Percentiles rank a stretch among this genome's conserved stretches.
phyloP scores from a whole-genome alignment of 2,888 invertebrate species.

The Latrodectus elegans region DNA sequence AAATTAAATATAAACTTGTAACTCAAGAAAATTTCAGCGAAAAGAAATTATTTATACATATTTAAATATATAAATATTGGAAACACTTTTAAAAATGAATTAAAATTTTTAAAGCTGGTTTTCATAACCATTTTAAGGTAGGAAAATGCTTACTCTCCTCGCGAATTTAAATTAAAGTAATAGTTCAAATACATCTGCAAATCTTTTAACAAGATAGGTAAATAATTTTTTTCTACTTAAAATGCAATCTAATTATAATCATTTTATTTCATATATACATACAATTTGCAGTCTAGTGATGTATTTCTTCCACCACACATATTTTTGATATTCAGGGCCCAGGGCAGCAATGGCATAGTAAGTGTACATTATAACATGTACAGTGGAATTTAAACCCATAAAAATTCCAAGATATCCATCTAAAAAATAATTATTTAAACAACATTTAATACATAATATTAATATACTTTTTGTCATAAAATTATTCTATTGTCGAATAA shows the following conservation, averaged over 20 bases:
- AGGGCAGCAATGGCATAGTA: constrained; percentile 52
- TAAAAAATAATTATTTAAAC: constrained; percentile 2
- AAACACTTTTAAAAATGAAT: too few relatives aligned
- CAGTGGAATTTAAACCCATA: constrained; percentile 28
- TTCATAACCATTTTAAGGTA: too few relatives aligned
- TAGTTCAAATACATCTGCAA: background rate
- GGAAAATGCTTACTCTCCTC: background rate
- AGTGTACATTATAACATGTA: constrained; percentile 53
- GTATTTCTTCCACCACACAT: constrained; percentile 63
- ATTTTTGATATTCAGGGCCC: constrained; percentile 60
- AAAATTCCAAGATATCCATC: constrained; percentile 50
- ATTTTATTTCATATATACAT: constrained; percentile 1
- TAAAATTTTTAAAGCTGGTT: too few relatives aligned
- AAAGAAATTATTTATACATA: too few relatives aligned
- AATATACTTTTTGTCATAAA: too few relatives aligned
- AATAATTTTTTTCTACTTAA: background rate
- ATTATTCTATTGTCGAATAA: too few relatives aligned
- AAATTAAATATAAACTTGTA: too few relatives aligned
- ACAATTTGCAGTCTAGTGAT: constrained; percentile 54
- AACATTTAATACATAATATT: too few relatives aligned
- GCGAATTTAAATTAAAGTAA: background rate
- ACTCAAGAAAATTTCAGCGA: too few relatives aligned
- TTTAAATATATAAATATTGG: too few relatives aligned
- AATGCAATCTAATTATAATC: background rate
- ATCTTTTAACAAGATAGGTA: background rate